phyloP scores from a whole-genome alignment of 2,797 vertebrate species.

The Artibeus lituratus region DNA sequence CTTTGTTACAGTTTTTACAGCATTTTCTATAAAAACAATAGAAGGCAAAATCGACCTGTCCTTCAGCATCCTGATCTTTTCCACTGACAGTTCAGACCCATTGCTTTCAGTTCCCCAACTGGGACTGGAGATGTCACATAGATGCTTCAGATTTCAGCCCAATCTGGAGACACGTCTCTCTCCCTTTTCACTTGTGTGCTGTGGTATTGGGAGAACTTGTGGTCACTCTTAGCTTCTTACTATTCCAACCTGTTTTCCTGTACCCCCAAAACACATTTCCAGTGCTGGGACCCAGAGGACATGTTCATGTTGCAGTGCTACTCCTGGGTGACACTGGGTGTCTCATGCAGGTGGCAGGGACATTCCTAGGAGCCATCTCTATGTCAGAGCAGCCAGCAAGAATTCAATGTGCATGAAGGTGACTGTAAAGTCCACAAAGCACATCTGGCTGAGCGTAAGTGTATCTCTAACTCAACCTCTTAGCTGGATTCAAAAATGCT shows the following conservation, averaged over 20 bases:
- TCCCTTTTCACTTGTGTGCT: neutral
- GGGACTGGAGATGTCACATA: neutral
- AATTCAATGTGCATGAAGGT: neutral
- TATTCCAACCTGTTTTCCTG: neutral
- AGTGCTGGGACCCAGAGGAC: neutral
- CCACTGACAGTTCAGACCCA: neutral
- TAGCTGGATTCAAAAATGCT: neutral
- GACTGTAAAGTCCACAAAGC: neutral
- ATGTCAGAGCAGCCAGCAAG: neutral
- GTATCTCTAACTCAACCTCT: neutral
- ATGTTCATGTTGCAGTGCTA: neutral
- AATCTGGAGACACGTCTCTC: neutral
- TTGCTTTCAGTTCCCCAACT: constrained; percentile 42
- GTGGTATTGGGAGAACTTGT: neutral
- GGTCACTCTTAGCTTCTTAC: neutral
- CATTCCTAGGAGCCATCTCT: neutral
- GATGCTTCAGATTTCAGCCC: constrained; percentile 6
- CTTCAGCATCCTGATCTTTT: neutral
- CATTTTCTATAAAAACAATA: constrained; percentile 37
- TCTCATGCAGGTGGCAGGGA: neutral
- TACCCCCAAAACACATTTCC: neutral
- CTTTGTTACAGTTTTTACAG: constrained; percentile 1
- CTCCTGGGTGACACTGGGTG: neutral
- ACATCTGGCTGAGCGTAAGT: neutral
- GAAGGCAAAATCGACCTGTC: neutral